Evolutionary conservation across 1,140 invertebrate genomes (phyloP).

Genomic region (Patella vulgata): DNA sequence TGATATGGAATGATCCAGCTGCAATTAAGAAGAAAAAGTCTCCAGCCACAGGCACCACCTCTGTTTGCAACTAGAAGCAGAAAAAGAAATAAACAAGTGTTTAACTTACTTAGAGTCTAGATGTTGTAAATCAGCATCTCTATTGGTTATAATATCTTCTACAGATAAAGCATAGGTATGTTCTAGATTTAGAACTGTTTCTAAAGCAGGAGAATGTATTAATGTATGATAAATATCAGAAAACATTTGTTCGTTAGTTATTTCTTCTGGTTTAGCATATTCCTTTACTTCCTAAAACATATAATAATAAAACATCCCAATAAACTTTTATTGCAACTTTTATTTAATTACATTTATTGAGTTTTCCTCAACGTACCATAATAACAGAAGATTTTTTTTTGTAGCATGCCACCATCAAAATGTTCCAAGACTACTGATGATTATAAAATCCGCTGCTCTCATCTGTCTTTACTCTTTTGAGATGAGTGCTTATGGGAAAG

Average conservation of each 20-base stretch:
- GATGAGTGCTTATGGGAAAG: neutral
- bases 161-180: conserved; percentile 80
- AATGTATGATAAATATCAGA: conserved; percentile 83
- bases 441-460: neutral
- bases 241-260: conserved; percentile 77
- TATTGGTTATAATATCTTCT: conserved; percentile 73
- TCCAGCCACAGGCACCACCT: no score
- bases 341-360: neutral
- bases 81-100: no score
- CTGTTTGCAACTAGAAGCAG: no score
- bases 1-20: no score
- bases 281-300: conserved; percentile 61
- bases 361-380: neutral
- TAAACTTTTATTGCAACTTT: neutral
- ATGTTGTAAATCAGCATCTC: conserved; percentile 75
- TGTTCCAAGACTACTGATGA: neutral
- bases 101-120: conserved; percentile 73
- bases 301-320: neutral
- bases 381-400: neutral
- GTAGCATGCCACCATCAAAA: no score
- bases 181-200: conserved; percentile 81
- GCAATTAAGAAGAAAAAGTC: no score
- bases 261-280: conserved; percentile 72
- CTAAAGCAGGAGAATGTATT: conserved; percentile 83
- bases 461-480: no score